Conservation (phyloP, 30 jellyfish, hydroid and myxozoan species). For the Aurelia aurita complex sp. Pacific region DNA sequence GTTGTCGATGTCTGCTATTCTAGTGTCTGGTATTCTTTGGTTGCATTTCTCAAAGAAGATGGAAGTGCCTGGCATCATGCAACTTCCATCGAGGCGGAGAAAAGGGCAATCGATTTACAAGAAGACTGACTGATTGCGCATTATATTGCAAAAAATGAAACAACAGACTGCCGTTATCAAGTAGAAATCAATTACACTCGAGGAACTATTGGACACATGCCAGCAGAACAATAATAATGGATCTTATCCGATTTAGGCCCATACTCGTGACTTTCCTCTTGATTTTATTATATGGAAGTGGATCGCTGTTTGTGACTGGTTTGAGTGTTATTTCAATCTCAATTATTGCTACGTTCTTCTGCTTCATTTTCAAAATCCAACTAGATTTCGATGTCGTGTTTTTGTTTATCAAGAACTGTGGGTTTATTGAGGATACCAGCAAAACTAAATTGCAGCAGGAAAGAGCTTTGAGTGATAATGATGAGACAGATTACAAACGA, state of each 20-base stretch:
- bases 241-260: constrained; percentile 45
- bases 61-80: too few species aligned
- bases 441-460: neutral
- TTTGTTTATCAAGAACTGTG: constrained; percentile 19
- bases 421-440: constrained; percentile 16
- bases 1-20: too few species aligned
- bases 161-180: too few species aligned
- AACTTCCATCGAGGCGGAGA: too few species aligned
- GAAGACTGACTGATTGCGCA: too few species aligned
- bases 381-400: constrained; percentile 66
- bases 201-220: too few species aligned
- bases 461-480: neutral
- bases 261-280: constrained; percentile 53
- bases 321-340: constrained; percentile 59
- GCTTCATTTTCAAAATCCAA: constrained; percentile 76
- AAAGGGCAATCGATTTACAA: too few species aligned
- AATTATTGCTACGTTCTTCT: constrained; percentile 61
- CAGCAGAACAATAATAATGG: constrained; percentile 3
- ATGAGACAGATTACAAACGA: neutral
- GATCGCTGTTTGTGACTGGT: constrained; percentile 43
- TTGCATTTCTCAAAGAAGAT: too few species aligned
- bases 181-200: too few species aligned
- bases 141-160: too few species aligned
- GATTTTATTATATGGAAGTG: constrained; percentile 54
- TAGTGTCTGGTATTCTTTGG: too few species aligned